Evolutionary conservation across 2,113 vertebrate genomes (phyloP).

Genomic region (Ceyx melanurus): DNA sequence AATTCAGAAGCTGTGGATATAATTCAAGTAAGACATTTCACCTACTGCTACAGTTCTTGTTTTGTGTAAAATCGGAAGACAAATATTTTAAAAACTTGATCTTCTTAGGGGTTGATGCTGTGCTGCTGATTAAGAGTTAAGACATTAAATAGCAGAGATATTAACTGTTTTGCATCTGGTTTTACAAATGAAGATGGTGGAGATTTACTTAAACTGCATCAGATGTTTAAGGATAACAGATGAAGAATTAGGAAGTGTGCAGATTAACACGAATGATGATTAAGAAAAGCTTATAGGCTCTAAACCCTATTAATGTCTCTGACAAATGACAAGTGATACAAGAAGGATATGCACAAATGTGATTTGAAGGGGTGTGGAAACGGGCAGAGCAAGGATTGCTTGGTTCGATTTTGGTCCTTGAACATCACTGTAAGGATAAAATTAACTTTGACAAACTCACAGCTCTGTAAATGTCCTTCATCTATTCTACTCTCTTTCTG

Average conservation of each 20-base stretch:
- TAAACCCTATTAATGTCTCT: slow-evolving; percentile 45
- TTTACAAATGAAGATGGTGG: slow-evolving; percentile 45
- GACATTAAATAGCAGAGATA: slow-evolving; percentile 48
- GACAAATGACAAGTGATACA: slow-evolving; percentile 1
- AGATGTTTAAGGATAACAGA: slow-evolving; percentile 30
- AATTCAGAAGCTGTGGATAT: not conserved
- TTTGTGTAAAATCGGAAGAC: not conserved
- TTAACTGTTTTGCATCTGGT: slow-evolving; percentile 62
- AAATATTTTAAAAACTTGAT: slow-evolving; percentile 14
- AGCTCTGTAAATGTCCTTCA: not conserved
- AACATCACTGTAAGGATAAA: not conserved
- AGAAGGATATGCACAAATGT: not conserved
- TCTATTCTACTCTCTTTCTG: not conserved
- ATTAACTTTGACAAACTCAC: not conserved
- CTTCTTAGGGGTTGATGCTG: slow-evolving; percentile 22
- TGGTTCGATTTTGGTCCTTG: not conserved
- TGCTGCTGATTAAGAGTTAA: slow-evolving; percentile 41
- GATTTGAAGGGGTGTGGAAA: not conserved
- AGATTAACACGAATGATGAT: slow-evolving; percentile 57
- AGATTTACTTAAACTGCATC: slow-evolving; percentile 56
- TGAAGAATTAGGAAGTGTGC: slow-evolving; percentile 63
- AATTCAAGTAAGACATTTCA: not conserved
- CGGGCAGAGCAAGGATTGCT: not conserved
- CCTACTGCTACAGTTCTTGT: slow-evolving; percentile 14
- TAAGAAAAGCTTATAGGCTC: slow-evolving; percentile 57